Evolutionary conservation across 2,888 invertebrate genomes (phyloP).

Genomic region (Agrilus mali): DNA sequence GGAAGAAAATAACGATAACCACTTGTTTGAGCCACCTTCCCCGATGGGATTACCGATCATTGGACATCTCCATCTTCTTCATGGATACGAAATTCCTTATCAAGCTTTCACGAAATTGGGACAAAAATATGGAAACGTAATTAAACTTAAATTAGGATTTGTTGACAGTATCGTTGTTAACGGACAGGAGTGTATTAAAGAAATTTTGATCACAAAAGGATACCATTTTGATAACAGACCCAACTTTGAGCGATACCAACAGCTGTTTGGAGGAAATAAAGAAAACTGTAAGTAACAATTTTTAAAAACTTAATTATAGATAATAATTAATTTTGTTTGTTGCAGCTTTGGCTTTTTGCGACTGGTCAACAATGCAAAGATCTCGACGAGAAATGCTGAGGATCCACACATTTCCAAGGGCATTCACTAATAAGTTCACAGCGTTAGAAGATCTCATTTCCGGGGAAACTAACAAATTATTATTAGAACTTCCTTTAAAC

Average conservation of each 20-base stretch:
- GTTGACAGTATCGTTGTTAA: constrained; percentile 44
- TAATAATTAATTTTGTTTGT: constrained; percentile 11
- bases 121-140: constrained; percentile 38
- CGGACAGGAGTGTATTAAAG: constrained; percentile 43
- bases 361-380: constrained; percentile 52
- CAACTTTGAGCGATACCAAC: constrained; percentile 46
- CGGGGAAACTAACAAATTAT: constrained; percentile 29
- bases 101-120: constrained; percentile 42
- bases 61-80: constrained; percentile 42
- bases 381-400: constrained; percentile 44
- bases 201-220: constrained; percentile 43
- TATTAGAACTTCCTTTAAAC: constrained; percentile 20
- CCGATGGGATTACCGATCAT: constrained; percentile 41
- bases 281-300: constrained; percentile 48
- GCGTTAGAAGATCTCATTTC: constrained; percentile 38
- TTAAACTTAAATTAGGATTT: constrained; percentile 41
- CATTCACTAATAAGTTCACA: constrained; percentile 38
- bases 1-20: neutral
- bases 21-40: constrained; percentile 33
- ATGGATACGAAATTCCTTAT: constrained; percentile 44
- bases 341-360: constrained; percentile 51
- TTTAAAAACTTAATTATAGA: neutral
- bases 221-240: constrained; percentile 51
- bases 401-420: constrained; percentile 43
- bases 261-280: constrained; percentile 49